A percentile compares a stretch with the other conserved stretches of the same genome.
These are phyloP conservation scores for Aphelenchoides bicaudatus DNA, from an alignment of 2,888 invertebrate species.

Conservation along the genomic window DNA sequence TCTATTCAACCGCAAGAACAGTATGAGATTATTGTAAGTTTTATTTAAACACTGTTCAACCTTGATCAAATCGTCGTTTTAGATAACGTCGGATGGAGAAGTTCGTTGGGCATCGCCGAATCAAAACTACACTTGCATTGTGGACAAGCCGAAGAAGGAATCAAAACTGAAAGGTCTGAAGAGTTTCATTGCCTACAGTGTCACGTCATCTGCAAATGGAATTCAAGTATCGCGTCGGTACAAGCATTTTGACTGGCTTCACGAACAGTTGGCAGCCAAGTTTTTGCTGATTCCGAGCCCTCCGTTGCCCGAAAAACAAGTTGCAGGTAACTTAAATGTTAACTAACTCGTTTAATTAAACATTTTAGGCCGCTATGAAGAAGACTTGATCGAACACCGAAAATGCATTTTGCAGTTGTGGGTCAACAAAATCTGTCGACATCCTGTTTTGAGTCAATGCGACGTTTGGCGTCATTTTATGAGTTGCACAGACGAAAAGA, in stretches of 20 bases:
- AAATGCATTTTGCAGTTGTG: conserved; percentile 90
- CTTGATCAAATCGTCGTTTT: conserved; percentile 16
- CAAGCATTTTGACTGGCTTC: conserved; percentile 99
- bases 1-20: conserved; percentile 40
- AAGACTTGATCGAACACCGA: conserved; percentile 90
- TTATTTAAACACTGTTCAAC: conserved; percentile 25
- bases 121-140: conserved; percentile 76
- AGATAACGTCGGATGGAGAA: conserved; percentile 65
- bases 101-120: conserved; percentile 75
- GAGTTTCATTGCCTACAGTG: conserved; percentile 91
- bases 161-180: conserved; percentile 91
- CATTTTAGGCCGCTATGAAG: conserved; percentile 81
- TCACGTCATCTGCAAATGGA: conserved; percentile 76
- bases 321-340: conserved; percentile 69
- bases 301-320: conserved; percentile 94
- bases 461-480: conserved; percentile 95
- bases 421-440: conserved; percentile 90
- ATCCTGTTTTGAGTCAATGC: conserved; percentile 81
- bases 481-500: conserved; percentile 91
- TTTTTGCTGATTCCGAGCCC: conserved; percentile 91
- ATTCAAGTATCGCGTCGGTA: conserved; percentile 50
- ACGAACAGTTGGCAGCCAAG: conserved; percentile 86
- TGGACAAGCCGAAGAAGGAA: conserved; percentile 93
- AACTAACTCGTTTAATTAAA: conserved; percentile 4
- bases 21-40: conserved; percentile 43